These are phyloP conservation scores for Pogonomyrmex barbatus DNA, from an alignment of 1,140 invertebrate genomes.

Conservation along the genomic window DNA sequence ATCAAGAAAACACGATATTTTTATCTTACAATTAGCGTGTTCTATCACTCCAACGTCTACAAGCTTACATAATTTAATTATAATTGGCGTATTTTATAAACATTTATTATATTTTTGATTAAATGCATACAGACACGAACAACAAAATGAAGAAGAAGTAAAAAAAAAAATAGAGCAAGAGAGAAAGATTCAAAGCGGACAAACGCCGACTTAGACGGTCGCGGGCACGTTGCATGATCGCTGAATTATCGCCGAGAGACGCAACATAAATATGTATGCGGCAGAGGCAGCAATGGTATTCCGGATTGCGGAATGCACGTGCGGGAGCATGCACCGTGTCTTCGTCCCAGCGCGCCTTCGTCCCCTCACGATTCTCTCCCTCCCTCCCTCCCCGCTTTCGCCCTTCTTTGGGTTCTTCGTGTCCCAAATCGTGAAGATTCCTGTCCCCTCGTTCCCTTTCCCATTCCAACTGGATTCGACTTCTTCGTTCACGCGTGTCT, in stretches of 20 bases:
- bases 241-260: constrained; percentile 82
- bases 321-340: constrained; percentile 74
- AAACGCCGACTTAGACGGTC: constrained; percentile 69
- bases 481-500: constrained; percentile 77
- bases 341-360: not conserved
- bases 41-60: not conserved
- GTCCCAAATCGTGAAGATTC: constrained; percentile 64
- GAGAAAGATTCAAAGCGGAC: constrained; percentile 14
- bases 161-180: not conserved
- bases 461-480: constrained; percentile 16
- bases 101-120: not conserved
- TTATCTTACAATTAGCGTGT: not conserved
- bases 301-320: constrained; percentile 82
- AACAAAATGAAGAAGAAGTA: not conserved
- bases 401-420: constrained; percentile 48
- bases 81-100: constrained; percentile 5
- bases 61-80: not conserved
- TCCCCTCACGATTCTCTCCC: not conserved
- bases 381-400: not conserved
- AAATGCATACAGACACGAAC: constrained; percentile 7
- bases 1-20: not conserved
- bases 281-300: constrained; percentile 78
- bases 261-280: constrained; percentile 84
- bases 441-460: not conserved
- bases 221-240: constrained; percentile 81